Evolutionary conservation across 2,888 invertebrate genomes (phyloP).

Genomic region (Microctonus brassicae): DNA sequence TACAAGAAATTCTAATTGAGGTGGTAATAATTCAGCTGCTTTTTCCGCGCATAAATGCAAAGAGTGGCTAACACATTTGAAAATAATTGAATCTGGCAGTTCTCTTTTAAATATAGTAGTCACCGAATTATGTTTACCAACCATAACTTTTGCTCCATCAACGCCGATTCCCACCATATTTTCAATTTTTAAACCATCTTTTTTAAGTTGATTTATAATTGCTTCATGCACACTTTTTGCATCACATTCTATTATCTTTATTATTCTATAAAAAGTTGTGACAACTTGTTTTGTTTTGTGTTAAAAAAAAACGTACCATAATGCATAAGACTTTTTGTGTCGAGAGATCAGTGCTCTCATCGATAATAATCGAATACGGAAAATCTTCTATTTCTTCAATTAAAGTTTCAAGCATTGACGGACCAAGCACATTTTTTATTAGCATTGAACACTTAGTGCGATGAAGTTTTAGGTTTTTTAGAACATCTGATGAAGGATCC

Average conservation of each 20-base stretch:
- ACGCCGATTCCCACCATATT: conserved; percentile 48
- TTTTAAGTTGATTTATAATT: conserved; percentile 40
- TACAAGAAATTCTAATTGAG: conserved; percentile 47
- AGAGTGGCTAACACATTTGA: conserved; percentile 36
- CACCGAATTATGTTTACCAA: conserved; percentile 47
- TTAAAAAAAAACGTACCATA: conserved; percentile 44
- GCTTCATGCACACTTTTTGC: conserved; percentile 23
- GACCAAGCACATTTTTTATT: conserved; percentile 56
- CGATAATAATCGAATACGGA: conserved; percentile 54
- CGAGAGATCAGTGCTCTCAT: conserved; percentile 52
- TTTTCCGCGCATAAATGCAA: conserved; percentile 47
- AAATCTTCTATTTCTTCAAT: conserved; percentile 53
- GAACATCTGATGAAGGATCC: conserved; percentile 45
- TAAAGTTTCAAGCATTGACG: conserved; percentile 52
- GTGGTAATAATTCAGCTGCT: conserved; percentile 42
- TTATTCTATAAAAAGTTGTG: conserved; percentile 45
- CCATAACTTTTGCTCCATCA: conserved; percentile 51
- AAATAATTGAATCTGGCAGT: conserved; percentile 37
- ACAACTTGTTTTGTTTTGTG: conserved; percentile 29
- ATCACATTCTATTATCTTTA: conserved; percentile 40
- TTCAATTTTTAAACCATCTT: conserved; percentile 43
- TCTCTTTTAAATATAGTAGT: conserved; percentile 43
- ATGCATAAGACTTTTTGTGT: conserved; percentile 43
- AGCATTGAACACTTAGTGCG: conserved; percentile 53
- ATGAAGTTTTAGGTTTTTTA: conserved; percentile 50